phyloP scores from a whole-genome alignment of 2,888 invertebrate species.

The Rosalia funebris region DNA sequence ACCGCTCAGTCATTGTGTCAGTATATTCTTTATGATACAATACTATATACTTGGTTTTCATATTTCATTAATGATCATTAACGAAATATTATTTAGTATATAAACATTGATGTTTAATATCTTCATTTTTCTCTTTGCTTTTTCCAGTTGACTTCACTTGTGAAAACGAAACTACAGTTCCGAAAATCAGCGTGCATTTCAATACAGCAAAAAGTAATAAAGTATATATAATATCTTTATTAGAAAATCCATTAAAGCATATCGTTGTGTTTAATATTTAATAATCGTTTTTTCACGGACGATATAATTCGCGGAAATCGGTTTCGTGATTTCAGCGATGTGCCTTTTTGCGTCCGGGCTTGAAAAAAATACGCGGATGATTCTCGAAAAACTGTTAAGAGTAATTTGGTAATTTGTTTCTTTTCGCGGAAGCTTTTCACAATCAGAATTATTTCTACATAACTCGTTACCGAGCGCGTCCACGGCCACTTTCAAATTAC shows the following conservation, averaged over 20 bases:
- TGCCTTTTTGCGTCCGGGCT: background rate
- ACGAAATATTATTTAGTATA: no score
- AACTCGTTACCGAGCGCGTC: background rate
- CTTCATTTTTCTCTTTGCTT: no score
- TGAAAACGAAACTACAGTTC: no score
- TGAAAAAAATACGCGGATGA: conserved; percentile 2
- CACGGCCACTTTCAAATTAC: conserved; percentile 16
- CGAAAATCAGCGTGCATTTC: no score
- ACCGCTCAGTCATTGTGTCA: no score
- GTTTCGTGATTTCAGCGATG: background rate
- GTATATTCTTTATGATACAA: no score
- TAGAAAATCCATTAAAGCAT: conserved; percentile 3
- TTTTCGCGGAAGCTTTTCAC: conserved; percentile 1
- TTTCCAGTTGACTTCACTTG: no score
- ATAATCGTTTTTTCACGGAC: background rate
- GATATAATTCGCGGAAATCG: conserved; percentile 7
- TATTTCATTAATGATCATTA: no score
- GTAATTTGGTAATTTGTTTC: conserved; percentile 5
- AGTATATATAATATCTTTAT: no score
- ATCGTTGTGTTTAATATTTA: conserved; percentile 1
- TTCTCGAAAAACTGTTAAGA: background rate
- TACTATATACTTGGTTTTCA: no score
- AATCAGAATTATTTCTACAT: background rate
- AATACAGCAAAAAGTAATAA: no score
- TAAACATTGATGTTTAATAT: no score